A percentile compares a stretch with the other conserved stretches of the same genome.
phyloP scores from a whole-genome alignment of 2,888 invertebrate genomes.

The Melikaiella ostensackeni region DNA sequence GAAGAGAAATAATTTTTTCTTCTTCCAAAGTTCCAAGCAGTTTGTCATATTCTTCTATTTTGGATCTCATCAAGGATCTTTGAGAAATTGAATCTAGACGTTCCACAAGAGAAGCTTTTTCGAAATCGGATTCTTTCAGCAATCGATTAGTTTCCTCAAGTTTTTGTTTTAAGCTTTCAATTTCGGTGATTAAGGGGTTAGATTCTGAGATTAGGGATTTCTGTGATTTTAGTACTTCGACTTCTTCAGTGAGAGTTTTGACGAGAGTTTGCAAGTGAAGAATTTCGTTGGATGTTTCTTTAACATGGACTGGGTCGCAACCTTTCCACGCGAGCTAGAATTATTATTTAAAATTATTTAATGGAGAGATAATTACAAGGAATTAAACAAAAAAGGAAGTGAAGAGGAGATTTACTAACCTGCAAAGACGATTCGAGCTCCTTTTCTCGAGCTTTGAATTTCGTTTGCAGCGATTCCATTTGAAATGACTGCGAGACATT shows the following conservation, averaged over 20 bases:
- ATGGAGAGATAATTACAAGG: not conserved
- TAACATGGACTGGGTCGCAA: not conserved
- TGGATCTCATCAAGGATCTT: constrained; percentile 2
- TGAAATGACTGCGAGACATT: constrained; percentile 76
- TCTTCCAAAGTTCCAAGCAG: constrained; percentile 5
- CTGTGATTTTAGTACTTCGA: constrained; percentile 26
- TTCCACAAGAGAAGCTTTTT: constrained; percentile 36
- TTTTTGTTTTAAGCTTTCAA: constrained; percentile 18
- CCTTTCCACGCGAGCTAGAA: constrained; percentile 31
- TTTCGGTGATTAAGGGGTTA: not conserved
- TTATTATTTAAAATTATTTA: not conserved
- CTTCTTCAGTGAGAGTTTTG: constrained; percentile 40
- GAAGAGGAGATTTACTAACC: constrained; percentile 39
- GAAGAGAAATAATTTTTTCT: not conserved
- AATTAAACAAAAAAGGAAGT: constrained; percentile 19
- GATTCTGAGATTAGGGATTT: constrained; percentile 29
- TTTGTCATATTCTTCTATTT: constrained; percentile 18
- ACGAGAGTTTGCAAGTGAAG: constrained; percentile 1
- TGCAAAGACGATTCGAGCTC: constrained; percentile 71
- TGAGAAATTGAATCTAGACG: constrained; percentile 12
- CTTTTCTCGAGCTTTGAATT: constrained; percentile 79
- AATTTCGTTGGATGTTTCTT: constrained; percentile 1
- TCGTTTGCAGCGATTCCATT: constrained; percentile 79
- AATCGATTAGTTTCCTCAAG: constrained; percentile 23
- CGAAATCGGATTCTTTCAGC: constrained; percentile 28